These are phyloP conservation scores for Genyomyrus donnyi DNA, from an alignment of 2,113 vertebrate species.

Conservation along the genomic window DNA sequence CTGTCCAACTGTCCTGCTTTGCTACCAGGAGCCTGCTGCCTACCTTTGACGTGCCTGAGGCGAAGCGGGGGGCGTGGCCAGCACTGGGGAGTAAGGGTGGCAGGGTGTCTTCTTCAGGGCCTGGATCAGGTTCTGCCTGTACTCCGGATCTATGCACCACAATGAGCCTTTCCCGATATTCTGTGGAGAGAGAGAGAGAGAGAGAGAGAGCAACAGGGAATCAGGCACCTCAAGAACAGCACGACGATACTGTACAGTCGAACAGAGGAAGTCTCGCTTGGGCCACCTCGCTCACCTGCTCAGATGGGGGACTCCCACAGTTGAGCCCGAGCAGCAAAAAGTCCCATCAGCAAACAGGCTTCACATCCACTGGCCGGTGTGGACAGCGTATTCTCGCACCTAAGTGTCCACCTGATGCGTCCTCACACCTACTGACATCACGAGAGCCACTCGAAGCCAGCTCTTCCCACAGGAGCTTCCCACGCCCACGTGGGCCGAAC, in stretches of 20 bases:
- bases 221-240: not conserved
- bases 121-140: conserved; percentile 98
- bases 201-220: conserved; percentile 31
- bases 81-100: conserved; percentile 85
- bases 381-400: not conserved
- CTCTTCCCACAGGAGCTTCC: not conserved
- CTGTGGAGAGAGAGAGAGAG: conserved; percentile 62
- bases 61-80: conserved; percentile 78
- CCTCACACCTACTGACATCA: not conserved
- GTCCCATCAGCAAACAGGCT: not conserved
- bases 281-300: not conserved
- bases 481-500: not conserved
- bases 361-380: not conserved
- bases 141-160: conserved; percentile 99
- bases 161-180: conserved; percentile 98
- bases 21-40: conserved; percentile 37
- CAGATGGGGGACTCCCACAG: not conserved
- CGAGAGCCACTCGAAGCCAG: not conserved
- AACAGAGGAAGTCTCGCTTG: not conserved
- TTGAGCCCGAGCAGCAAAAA: not conserved
- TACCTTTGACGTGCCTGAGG: conserved; percentile 91
- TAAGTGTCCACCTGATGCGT: not conserved
- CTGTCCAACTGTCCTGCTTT: not conserved
- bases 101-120: conserved; percentile 99
- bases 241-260: not conserved